Evolutionary conservation across 2,113 vertebrate genomes (phyloP), one percentile per base, ranked within the genome.

Genomic region (Zingel zingel): DNA sequence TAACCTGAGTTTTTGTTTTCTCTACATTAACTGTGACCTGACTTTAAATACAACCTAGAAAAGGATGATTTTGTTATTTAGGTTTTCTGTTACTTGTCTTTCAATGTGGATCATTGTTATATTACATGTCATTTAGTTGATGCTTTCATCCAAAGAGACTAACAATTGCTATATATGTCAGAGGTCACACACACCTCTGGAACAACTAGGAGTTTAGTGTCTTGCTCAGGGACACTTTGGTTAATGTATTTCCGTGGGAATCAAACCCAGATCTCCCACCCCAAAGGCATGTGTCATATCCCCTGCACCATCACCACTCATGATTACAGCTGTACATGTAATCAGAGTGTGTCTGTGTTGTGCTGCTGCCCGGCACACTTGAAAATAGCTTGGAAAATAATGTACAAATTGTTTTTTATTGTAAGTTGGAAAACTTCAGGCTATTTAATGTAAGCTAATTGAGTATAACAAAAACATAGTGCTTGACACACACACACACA

Each of bases 401-500:
- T 48, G 9, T 50, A 14, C 58, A 39, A 75, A 54, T 12, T 36
- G 3, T 64, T 77, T 69, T 47, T 56, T 27, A 69, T 25, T 56
- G 25, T 36, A 71, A 73, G 57, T 65, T 68, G 16, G 14, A 61
- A 87, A 90, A 89, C 77, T 62, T 79, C 23, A 68, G 50, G 45
- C 23, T 53, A 56, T 70, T 82, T 81, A 6, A 57, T 72, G 78
- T 3, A 36, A 77, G 36, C 23, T 84, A 74, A 88, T 88, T 88
- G 66, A 16, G 6, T 51, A 36, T 67, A 80, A 62, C 50, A 14
- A 33, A 82, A 84, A 82, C 61, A 76, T 36, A 67, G 27, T 57
- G 47, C 72, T 79, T 70, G 13, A 62, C 25, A 72, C 61, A 74
- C 23, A 66, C 66, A 75, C 53, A 33, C 56, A 58, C 53, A 23